phyloP scores from a whole-genome alignment of 2,113 vertebrate genomes.

The Puntigrus tetrazona region DNA sequence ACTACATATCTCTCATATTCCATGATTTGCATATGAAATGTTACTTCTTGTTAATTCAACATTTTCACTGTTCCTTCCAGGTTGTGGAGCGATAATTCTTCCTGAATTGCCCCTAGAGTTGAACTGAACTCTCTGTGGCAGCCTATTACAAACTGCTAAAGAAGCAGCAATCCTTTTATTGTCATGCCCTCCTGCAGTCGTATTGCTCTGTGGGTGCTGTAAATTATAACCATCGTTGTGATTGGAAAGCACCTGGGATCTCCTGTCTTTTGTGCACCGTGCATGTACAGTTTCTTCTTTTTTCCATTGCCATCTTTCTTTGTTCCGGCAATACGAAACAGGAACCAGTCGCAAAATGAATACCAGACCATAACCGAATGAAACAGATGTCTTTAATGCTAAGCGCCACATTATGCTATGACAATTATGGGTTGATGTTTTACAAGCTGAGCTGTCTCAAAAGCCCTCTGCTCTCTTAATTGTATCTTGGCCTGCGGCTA shows the following conservation, averaged over 20 bases:
- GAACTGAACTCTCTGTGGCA: constrained; percentile 37
- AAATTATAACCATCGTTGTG: constrained; percentile 51
- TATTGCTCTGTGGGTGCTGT: constrained; percentile 42
- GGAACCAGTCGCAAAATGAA: constrained; percentile 61
- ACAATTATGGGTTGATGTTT: constrained; percentile 76
- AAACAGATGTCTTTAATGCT: constrained; percentile 74
- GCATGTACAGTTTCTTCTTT: background rate
- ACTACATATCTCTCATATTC: background rate
- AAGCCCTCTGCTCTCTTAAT: constrained; percentile 75
- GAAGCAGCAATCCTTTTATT: constrained; percentile 46
- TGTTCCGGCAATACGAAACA: constrained; percentile 34
- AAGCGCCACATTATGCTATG: constrained; percentile 74
- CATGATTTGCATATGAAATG: constrained; percentile 41
- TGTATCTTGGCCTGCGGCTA: constrained; percentile 75
- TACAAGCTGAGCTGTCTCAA: constrained; percentile 73
- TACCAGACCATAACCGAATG: constrained; percentile 67
- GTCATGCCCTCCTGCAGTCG: constrained; percentile 49
- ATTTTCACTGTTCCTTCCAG: constrained; percentile 8
- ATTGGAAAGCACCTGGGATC: constrained; percentile 47
- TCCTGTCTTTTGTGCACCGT: constrained; percentile 23
- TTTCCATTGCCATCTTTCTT: constrained; percentile 16
- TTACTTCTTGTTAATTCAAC: background rate
- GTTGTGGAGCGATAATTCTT: background rate
- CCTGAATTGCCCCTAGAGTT: constrained; percentile 1
- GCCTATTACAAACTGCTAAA: constrained; percentile 50